Conservation (phyloP, 2,888 invertebrate species). For the Silvanus unidentatus region DNA sequence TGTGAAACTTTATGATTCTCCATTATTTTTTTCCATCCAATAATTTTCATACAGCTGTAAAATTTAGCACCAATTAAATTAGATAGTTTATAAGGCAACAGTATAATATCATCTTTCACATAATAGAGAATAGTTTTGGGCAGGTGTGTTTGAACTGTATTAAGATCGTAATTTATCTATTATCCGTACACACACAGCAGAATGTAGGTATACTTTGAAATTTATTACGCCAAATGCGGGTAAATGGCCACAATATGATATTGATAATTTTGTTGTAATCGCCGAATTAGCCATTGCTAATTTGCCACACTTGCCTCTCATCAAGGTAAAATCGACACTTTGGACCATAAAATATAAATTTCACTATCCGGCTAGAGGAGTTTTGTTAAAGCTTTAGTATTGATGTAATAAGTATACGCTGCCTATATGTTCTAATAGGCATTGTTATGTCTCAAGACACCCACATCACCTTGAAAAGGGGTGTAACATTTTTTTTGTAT, state of each 20-base stretch:
- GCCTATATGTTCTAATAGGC: not conserved
- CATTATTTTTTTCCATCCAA: no score
- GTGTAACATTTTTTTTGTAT: conserved; percentile 22
- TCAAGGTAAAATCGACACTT: no score
- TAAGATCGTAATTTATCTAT: conserved; percentile 21
- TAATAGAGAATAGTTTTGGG: conserved; percentile 6
- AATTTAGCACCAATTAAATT: conserved; percentile 5
- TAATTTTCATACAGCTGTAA: conserved; percentile 4
- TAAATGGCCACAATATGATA: conserved; percentile 8
- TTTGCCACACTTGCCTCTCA: no score
- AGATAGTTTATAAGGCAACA: not conserved
- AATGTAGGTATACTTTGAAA: conserved; percentile 14
- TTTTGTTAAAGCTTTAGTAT: not conserved
- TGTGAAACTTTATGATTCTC: no score
- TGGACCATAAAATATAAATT: no score
- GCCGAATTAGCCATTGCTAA: no score
- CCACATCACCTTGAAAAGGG: conserved; percentile 7
- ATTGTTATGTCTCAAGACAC: no score
- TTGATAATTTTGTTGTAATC: conserved; percentile 1
- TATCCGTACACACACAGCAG: conserved; percentile 18
- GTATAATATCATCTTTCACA: conserved; percentile 1
- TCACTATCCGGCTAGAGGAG: no score
- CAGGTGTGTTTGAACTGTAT: conserved; percentile 18
- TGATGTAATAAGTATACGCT: not conserved
- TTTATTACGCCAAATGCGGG: conserved; percentile 17